Conservation (phyloP, 1,140 invertebrate species). For the Microplitis mediator region DNA sequence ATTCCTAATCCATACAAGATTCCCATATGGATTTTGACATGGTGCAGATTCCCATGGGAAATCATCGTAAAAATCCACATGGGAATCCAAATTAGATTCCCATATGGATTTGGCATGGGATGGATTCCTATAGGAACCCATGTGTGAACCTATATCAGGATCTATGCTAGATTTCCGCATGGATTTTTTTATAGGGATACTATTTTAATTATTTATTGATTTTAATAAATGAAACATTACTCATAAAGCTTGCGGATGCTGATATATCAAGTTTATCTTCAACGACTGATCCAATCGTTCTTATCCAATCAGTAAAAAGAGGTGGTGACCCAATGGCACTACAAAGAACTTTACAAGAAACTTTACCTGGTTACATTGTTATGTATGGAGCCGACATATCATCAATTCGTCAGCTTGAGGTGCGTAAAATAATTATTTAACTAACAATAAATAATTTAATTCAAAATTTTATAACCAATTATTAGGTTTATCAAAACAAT, state of each 20-base stretch:
- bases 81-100: too few species aligned
- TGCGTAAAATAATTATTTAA: slow-evolving; percentile 46
- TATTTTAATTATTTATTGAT: slow-evolving; percentile 23
- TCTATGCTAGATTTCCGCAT: too few species aligned
- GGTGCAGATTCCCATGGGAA: too few species aligned
- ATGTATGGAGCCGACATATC: slow-evolving; percentile 90
- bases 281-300: slow-evolving; percentile 67
- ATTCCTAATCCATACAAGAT: too few species aligned
- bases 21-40: too few species aligned
- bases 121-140: too few species aligned
- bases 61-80: too few species aligned
- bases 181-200: slow-evolving; percentile 5
- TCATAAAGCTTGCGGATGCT: slow-evolving; percentile 67
- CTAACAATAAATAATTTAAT: slow-evolving; percentile 10
- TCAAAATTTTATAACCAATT: not conserved
- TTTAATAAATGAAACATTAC: slow-evolving; percentile 24
- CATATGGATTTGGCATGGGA: too few species aligned
- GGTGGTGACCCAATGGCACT: slow-evolving; percentile 72
- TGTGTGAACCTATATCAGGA: too few species aligned
- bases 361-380: slow-evolving; percentile 83
- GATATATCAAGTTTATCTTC: slow-evolving; percentile 66
- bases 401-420: slow-evolving; percentile 86
- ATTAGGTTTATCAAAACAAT: slow-evolving; percentile 72
- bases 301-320: slow-evolving; percentile 79
- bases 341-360: slow-evolving; percentile 68